Evolutionary conservation across 2,113 vertebrate species (phyloP).

Genomic region (Neogale vison): DNA sequence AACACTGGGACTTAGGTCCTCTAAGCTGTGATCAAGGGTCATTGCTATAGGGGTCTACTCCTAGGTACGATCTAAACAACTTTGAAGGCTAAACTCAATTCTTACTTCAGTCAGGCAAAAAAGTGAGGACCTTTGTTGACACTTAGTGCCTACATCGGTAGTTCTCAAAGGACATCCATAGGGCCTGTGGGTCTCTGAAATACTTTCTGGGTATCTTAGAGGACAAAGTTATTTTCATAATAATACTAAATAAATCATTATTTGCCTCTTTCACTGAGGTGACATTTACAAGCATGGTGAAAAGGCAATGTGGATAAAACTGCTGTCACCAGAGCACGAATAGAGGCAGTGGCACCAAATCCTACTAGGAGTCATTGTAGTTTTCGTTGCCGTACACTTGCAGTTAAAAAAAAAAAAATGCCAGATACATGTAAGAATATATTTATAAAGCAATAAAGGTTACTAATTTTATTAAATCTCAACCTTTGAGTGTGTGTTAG

Average conservation of each 20-base stretch:
- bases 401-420: not conserved
- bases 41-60: not conserved
- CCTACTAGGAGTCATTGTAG: not conserved
- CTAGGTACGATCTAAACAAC: not conserved
- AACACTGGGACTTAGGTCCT: not conserved
- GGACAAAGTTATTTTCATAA: not conserved
- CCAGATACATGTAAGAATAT: not conserved
- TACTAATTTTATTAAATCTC: not conserved
- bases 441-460: not conserved
- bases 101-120: not conserved
- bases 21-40: not conserved
- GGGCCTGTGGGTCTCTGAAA: not conserved
- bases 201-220: not conserved
- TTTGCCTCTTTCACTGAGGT: not conserved
- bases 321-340: not conserved
- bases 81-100: not conserved
- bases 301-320: not conserved
- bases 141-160: not conserved
- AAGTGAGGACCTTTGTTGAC: not conserved
- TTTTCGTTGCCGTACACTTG: not conserved
- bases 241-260: not conserved
- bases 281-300: not conserved
- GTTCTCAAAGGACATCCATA: not conserved
- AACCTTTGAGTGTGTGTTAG: not conserved
- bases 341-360: not conserved